These are phyloP conservation scores for Meiosimyza platycephala DNA, from an alignment of 2,888 invertebrate species.

Conservation along the genomic window DNA sequence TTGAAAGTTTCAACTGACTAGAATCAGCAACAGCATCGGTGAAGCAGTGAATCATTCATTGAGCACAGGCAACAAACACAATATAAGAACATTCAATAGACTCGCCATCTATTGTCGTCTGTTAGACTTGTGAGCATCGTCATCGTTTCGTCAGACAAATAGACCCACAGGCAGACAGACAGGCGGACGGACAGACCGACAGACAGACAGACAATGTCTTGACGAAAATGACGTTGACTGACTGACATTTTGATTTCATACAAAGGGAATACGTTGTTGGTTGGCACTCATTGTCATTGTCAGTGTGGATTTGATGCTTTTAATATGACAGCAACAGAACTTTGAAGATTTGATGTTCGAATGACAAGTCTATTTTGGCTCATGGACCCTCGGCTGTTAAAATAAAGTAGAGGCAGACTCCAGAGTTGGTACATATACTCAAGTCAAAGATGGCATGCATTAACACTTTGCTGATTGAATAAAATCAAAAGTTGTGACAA, in stretches of 20 bases:
- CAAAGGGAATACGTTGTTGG: constrained; percentile 38
- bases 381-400: neutral
- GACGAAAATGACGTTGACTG: constrained; percentile 28
- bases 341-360: constrained; percentile 15
- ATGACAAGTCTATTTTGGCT: constrained; percentile 12
- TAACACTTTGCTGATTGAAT: too few species aligned
- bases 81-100: constrained; percentile 5
- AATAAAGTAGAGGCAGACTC: too few species aligned
- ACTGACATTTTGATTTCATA: constrained; percentile 43
- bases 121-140: constrained; percentile 21
- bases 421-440: too few species aligned
- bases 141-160: constrained; percentile 19
- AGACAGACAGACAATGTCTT: constrained; percentile 25
- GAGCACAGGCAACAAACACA: neutral
- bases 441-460: too few species aligned
- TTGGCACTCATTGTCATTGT: constrained; percentile 27
- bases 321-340: constrained; percentile 20
- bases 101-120: constrained; percentile 2
- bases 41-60: too few species aligned
- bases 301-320: constrained; percentile 23
- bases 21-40: too few species aligned
- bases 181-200: too few species aligned
- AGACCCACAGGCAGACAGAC: constrained; percentile 34
- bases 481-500: too few species aligned
- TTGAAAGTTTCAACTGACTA: too few species aligned